These are phyloP conservation scores for Cygnus atratus DNA, from an alignment of 2,113 vertebrate species.

Conservation along the genomic window DNA sequence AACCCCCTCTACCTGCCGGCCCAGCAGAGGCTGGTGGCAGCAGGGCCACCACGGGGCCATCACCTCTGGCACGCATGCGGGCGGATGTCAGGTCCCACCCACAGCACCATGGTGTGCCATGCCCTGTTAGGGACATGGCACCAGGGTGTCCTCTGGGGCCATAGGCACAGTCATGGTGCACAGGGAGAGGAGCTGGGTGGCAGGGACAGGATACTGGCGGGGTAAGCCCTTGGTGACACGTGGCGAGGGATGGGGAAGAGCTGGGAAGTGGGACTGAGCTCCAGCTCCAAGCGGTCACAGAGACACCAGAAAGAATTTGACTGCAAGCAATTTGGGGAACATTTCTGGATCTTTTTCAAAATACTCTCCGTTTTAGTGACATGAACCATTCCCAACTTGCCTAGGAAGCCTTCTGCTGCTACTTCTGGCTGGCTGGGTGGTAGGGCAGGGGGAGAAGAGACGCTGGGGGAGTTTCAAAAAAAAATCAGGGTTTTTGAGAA, in stretches of 20 bases:
- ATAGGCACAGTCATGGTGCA: background rate
- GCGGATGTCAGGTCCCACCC: background rate
- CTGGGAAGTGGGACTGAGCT: background rate
- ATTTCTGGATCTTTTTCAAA: background rate
- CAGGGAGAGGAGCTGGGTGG: background rate
- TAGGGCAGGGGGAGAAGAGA: background rate
- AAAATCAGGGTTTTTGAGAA: background rate
- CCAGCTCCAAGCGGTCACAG: background rate
- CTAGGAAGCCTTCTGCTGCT: background rate
- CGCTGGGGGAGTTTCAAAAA: background rate
- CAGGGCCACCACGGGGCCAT: rapidly evolving
- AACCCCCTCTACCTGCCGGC: background rate
- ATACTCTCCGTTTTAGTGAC: background rate
- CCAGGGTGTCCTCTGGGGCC: background rate
- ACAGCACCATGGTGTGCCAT: rapidly evolving
- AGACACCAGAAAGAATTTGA: background rate
- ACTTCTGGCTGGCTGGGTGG: background rate
- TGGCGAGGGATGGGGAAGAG: background rate
- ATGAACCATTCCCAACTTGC: background rate
- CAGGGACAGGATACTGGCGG: background rate
- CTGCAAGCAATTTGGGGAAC: background rate
- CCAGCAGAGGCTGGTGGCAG: background rate
- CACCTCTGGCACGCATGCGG: rapidly evolving
- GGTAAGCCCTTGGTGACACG: background rate
- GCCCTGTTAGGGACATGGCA: rapidly evolving